Evolutionary conservation across 2,797 vertebrate genomes (phyloP).

Genomic region (Petrocephalus sullivani): DNA sequence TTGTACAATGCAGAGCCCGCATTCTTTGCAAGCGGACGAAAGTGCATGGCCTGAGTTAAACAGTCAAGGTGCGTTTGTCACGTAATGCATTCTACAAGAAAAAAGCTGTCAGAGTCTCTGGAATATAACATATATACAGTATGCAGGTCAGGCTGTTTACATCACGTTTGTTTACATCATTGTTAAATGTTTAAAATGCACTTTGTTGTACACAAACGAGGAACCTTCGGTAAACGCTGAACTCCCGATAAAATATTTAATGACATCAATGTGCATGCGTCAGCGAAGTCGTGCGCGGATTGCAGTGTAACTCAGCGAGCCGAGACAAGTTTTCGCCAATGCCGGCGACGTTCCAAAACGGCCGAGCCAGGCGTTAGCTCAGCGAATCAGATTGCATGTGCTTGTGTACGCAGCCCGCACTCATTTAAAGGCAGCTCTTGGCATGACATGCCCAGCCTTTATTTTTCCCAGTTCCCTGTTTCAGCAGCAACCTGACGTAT

Average conservation of each 20-base stretch:
- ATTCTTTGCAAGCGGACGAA: not conserved
- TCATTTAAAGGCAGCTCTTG: not conserved
- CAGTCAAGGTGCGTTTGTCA: not conserved
- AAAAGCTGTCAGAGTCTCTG: not conserved
- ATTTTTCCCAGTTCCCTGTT: not conserved
- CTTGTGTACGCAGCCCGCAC: not conserved
- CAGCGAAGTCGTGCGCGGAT: not conserved
- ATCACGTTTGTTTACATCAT: not conserved
- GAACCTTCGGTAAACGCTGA: not conserved
- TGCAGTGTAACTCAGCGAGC: not conserved
- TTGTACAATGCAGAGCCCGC: not conserved
- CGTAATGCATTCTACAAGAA: not conserved
- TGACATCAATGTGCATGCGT: not conserved
- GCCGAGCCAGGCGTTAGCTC: not conserved
- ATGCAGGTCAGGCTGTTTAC: not conserved
- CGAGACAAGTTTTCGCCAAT: not conserved
- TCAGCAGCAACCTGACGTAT: not conserved
- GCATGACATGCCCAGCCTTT: not conserved
- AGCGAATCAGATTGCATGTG: not conserved
- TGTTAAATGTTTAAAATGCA: not conserved
- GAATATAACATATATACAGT: not conserved
- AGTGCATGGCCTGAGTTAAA: not conserved
- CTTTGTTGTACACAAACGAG: not conserved
- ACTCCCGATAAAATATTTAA: constrained; percentile 4
- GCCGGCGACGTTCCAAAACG: not conserved